Base-by-base conservation (phyloP, 2,888 invertebrate species). In the Colostygia pectinataria region DNA sequence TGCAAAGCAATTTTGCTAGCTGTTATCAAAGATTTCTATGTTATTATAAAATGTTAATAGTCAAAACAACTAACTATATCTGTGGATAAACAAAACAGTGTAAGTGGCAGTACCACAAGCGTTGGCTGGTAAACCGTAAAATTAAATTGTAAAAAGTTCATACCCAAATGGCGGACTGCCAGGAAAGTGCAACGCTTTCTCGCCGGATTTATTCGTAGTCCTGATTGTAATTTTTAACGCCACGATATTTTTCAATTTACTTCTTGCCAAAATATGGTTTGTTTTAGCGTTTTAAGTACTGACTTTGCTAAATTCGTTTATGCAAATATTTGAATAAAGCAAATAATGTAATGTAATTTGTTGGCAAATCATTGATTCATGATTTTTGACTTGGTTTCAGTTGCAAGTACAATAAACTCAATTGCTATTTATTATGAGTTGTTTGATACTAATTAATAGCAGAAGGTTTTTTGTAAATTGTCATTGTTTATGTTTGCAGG, bases 401-500 rank as follows among this genome's bases (percentile, higher is more conserved):
- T n/a, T n/a, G n/a, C n/a, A n/a, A n/a, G n/a, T n/a, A n/a, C n/a
- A n/a, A n/a, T n/a, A n/a, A n/a, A n/a, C n/a, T n/a, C n/a, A n/a
- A n/a, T n/a, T n/a, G n/a, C n/a, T n/a, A n/a, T n/a, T n/a, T n/a
- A n/a, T n/a, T n/a, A n/a, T n/a, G n/a, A n/a, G n/a, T n/a, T n/a
- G n/a, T n/a, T n/a, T n/a, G n/a, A n/a, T n/a, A n/a, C n/a, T n/a
- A n/a, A n/a, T n/a, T n/a, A n/a, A n/a, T n/a, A n/a, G n/a, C n/a
- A n/a, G 3, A 24, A 7, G 24, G 5, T 25, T 25, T 25, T 25
- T 4, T 2, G 13, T 32, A 15, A 18, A 4, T 8, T 0, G 4
- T n/a, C 14, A 4, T 32, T n/a, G 10, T 45, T 36, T 42, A 29
- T 7, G 28, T 66, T 20, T 75, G 15, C 61, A 89, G 88, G 87